Conservation (phyloP, 1,140 invertebrate genomes). For the Ditylenchus dipsaci region DNA sequence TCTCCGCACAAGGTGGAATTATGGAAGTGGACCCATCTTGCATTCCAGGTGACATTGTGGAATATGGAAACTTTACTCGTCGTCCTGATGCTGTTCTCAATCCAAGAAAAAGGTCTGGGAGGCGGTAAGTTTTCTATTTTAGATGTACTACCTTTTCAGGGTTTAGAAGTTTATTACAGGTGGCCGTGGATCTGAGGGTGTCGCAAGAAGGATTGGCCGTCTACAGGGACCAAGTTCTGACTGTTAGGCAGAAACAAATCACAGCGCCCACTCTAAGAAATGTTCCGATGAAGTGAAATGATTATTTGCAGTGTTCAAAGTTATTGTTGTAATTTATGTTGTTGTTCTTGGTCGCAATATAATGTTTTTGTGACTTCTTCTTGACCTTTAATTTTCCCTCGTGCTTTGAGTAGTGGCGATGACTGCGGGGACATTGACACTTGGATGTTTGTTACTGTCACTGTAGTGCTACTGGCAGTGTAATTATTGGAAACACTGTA, state of each 20-base stretch:
- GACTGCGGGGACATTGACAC: too few relatives aligned
- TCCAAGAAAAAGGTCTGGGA: slow-evolving; percentile 91
- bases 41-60: slow-evolving; percentile 61
- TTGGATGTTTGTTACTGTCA: too few relatives aligned
- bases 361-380: too few relatives aligned
- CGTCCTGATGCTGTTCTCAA: slow-evolving; percentile 76
- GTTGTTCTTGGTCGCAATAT: too few relatives aligned
- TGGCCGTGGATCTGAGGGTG: slow-evolving; percentile 47
- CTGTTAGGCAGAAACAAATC: slow-evolving; percentile 34
- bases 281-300: slow-evolving; percentile 51
- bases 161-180: too few relatives aligned
- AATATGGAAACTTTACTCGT: slow-evolving; percentile 30
- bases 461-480: too few relatives aligned
- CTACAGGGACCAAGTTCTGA: slow-evolving; percentile 48
- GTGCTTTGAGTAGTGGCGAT: too few relatives aligned
- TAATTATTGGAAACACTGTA: too few relatives aligned
- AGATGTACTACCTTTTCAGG: too few relatives aligned
- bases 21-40: slow-evolving; percentile 59
- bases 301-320: too few relatives aligned
- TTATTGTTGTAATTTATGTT: too few relatives aligned
- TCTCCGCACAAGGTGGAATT: slow-evolving; percentile 63
- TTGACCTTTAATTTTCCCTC: too few relatives aligned
- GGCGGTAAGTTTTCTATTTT: slow-evolving; percentile 63
- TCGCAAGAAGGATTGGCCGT: slow-evolving; percentile 42
- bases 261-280: slow-evolving; percentile 44